phyloP scores from a whole-genome alignment of 2,797 vertebrate species.

The Crocidura indochinensis region DNA sequence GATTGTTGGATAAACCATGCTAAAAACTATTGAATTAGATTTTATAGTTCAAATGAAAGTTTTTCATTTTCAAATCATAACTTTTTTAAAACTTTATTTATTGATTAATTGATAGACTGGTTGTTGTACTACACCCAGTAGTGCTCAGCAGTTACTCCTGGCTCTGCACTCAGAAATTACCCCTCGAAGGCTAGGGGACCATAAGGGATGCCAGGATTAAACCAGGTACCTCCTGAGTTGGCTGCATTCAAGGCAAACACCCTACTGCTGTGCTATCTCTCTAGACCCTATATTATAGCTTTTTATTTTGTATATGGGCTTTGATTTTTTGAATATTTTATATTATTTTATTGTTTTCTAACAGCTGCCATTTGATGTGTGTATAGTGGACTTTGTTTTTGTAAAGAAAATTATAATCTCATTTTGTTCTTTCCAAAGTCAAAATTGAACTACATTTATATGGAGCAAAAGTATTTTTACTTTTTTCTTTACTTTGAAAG shows the following conservation, averaged over 20 bases:
- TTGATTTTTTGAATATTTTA: not conserved
- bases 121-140: no score
- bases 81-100: no score
- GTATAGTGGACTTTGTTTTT: not conserved
- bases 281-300: not conserved
- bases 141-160: no score
- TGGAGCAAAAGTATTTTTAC: constrained; percentile 41
- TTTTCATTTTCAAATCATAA: constrained; percentile 43
- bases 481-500: constrained; percentile 59
- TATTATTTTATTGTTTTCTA: no score
- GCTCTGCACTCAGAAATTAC: no score
- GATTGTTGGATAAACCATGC: constrained; percentile 24
- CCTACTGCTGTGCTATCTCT: no score
- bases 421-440: constrained; percentile 31
- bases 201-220: no score
- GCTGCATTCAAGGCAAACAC: no score
- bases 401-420: constrained; percentile 39
- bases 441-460: constrained; percentile 54
- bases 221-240: no score
- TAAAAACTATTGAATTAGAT: constrained; percentile 46
- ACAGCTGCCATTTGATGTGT: no score
- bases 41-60: constrained; percentile 12
- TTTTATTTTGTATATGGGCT: constrained; percentile 39
- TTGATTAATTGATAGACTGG: no score
- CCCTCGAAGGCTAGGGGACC: no score